phyloP scores from a whole-genome alignment of 2,113 vertebrate species.

The Mystacornis crossleyi region DNA sequence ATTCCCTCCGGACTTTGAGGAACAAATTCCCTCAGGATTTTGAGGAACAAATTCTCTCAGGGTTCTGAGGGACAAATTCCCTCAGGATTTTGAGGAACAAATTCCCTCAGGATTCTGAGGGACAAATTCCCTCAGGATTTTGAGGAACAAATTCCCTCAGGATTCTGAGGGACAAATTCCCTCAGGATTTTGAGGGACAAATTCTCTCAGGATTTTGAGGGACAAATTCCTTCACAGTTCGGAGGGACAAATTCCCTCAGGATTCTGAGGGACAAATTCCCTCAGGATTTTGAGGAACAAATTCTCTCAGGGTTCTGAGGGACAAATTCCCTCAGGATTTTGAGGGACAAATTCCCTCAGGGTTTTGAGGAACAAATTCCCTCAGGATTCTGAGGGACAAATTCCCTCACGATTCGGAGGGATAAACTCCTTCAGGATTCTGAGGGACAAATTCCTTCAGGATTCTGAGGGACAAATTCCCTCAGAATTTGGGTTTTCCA shows the following conservation, averaged over 20 bases:
- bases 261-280: not conserved
- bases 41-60: not conserved
- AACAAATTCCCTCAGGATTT: not conserved
- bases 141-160: not conserved
- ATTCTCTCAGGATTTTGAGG: too few relatives aligned
- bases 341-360: not conserved
- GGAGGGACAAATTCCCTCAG: too few relatives aligned
- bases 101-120: not conserved
- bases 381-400: not conserved
- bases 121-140: not conserved
- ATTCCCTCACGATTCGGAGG: not conserved
- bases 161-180: not conserved
- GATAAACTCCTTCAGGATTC: not conserved
- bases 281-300: too few relatives aligned
- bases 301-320: not conserved
- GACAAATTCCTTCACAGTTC: not conserved
- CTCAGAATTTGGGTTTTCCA: not conserved
- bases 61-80: not conserved
- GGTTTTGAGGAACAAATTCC: not conserved
- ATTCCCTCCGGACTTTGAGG: too few relatives aligned
- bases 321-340: not conserved
- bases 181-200: too few relatives aligned
- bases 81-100: not conserved
- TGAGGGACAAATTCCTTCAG: not conserved
- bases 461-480: not conserved